These are phyloP conservation scores for Marcusenius ussheri DNA, from an alignment of 2,113 vertebrate genomes.

Conservation along the genomic window DNA sequence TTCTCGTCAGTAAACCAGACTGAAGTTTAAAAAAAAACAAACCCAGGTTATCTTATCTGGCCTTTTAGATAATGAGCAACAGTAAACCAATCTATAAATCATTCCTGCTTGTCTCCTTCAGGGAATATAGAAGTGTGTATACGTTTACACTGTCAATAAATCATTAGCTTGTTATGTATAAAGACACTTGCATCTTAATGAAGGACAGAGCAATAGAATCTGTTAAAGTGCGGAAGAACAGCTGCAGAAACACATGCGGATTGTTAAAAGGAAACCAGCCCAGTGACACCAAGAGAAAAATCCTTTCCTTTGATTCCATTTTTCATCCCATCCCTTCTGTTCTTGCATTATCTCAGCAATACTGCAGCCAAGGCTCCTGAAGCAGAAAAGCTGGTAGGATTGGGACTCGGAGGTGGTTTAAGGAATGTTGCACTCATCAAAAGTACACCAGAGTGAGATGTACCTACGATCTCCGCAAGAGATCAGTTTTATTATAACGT, in stretches of 20 bases:
- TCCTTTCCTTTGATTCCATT: background rate
- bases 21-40: background rate
- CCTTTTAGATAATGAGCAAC: constrained; percentile 31
- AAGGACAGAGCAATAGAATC: background rate
- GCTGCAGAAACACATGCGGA: background rate
- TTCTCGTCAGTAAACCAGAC: background rate
- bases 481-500: background rate
- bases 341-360: background rate
- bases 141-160: constrained; percentile 57
- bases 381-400: background rate
- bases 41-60: constrained; percentile 6
- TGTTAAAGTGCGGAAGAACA: background rate
- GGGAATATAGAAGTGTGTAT: constrained; percentile 35
- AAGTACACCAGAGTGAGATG: background rate
- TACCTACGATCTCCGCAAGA: background rate
- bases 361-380: background rate
- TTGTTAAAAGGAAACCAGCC: background rate
- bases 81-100: constrained; percentile 36
- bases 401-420: background rate
- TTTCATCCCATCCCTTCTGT: background rate
- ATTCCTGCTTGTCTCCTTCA: background rate
- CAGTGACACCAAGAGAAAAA: background rate
- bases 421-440: background rate
- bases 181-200: constrained; percentile 28
- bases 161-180: constrained; percentile 45